Evolutionary conservation across 1,140 invertebrate species (phyloP).

Genomic region (Diorhabda sublineata): DNA sequence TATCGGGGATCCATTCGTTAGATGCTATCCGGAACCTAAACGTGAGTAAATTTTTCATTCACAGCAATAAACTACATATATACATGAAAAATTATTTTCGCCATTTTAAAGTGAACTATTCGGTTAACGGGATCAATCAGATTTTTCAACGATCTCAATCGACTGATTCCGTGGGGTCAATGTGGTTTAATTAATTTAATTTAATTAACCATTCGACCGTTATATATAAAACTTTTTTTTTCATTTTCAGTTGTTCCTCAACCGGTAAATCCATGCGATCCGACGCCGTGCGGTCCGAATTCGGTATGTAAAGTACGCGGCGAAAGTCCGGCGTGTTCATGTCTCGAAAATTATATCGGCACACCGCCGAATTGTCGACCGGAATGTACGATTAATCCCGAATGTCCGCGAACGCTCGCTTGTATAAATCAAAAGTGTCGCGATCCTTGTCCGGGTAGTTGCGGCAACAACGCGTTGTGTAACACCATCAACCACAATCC

Average conservation of each 20-base stretch:
- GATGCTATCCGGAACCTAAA: slow-evolving; percentile 51
- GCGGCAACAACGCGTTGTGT: slow-evolving; percentile 78
- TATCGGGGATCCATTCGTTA: slow-evolving; percentile 67
- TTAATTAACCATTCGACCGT: no score
- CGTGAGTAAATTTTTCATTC: slow-evolving; percentile 10
- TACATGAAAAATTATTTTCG: no score
- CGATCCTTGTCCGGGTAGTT: slow-evolving; percentile 82
- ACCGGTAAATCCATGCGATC: slow-evolving; percentile 66
- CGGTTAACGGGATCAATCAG: no score
- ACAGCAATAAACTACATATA: background rate
- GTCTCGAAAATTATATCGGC: slow-evolving; percentile 71
- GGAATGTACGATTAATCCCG: slow-evolving; percentile 77
- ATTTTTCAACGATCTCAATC: no score
- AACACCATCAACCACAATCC: slow-evolving; percentile 77
- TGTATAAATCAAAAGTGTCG: slow-evolving; percentile 77
- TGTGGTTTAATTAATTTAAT: no score
- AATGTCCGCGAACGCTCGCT: slow-evolving; percentile 72
- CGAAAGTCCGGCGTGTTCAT: slow-evolving; percentile 73
- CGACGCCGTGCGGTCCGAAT: slow-evolving; percentile 78
- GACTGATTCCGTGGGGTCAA: no score
- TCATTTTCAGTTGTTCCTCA: slow-evolving; percentile 41
- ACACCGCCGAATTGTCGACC: slow-evolving; percentile 76
- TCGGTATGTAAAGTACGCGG: slow-evolving; percentile 69
- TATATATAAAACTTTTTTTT: no score
- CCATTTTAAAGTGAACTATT: no score